Conservation (phyloP, 2,113 vertebrate genomes). For the Zeus faber region DNA sequence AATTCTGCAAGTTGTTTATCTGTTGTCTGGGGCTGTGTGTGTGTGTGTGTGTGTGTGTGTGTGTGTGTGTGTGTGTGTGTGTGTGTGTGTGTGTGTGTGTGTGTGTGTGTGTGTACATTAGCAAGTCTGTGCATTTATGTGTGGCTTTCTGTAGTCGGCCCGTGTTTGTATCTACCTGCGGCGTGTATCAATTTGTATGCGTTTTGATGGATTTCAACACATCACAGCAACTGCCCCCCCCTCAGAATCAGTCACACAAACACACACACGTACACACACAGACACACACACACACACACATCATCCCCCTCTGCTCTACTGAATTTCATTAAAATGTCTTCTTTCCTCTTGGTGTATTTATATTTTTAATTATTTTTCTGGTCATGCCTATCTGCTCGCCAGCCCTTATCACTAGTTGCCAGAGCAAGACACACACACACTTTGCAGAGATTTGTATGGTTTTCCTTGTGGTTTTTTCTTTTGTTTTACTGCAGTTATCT, state of each 20-base stretch:
- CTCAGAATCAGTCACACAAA: background rate
- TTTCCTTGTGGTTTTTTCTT: too few relatives aligned
- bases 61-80: constrained; percentile 3
- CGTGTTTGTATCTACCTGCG: too few relatives aligned
- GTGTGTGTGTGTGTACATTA: too few relatives aligned
- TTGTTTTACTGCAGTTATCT: too few relatives aligned
- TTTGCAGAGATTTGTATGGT: too few relatives aligned
- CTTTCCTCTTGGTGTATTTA: too few relatives aligned
- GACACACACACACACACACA: background rate
- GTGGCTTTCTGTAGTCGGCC: constrained; percentile 1
- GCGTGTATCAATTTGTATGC: too few relatives aligned
- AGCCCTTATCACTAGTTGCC: too few relatives aligned
- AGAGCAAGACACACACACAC: too few relatives aligned
- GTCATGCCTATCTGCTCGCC: too few relatives aligned
- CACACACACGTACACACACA: background rate
- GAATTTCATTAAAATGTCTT: constrained; percentile 29
- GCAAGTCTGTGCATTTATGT: background rate
- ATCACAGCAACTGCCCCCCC: background rate
- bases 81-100: background rate
- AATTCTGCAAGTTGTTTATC: background rate
- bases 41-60: background rate
- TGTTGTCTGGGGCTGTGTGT: background rate
- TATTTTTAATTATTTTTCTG: too few relatives aligned
- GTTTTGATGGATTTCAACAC: too few relatives aligned
- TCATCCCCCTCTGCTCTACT: constrained; percentile 1